Evolutionary conservation across 2,888 invertebrate species (phyloP), one percentile per base, ranked within the genome.

Genomic region (Geotrupes spiniger): DNA sequence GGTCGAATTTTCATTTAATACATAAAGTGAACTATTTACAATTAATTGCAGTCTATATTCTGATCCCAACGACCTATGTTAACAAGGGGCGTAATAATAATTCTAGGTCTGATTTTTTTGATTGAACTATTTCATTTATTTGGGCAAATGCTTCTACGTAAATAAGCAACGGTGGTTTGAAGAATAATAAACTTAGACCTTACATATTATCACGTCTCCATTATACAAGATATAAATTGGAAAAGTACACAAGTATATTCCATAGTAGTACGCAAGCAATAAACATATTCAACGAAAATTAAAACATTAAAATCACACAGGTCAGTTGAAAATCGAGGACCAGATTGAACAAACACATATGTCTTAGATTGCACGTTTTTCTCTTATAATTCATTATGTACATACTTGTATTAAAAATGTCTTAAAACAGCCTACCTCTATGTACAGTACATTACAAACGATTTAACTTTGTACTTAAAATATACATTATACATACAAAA

Each of bases 401-500:
- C 67, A 66, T 63, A 62, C 58, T 63, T 64, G 63, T 65, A 64
- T 63, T 67, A 66, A 66, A 68, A 69, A 68, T 40, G 64, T 57
- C 60, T 65, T 66, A 63, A 66, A 65, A 67, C 64, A 64, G 65
- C 58, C 66, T 68, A 56, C 67, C 67, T 63, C 63, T 71, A 71
- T 71, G 59, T 71, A 71, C 71, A 71, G 45, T 67, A 69, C 66
- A 67, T 67, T 70, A 70, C 67, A 70, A 68, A 64, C 63, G 62
- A 51, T 60, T 59, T 60, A 54, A 54, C 62, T 70, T 72, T 72
- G 72, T 72, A 73, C 71, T 73, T 71, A 72, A 65, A 53, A 69
- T 70, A 69, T 66, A 66, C 64, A 65, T 54, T 55, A 51, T 45
- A 59, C 46, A 51, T 57, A 55, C 53, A 62, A 61, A 21, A 16